phyloP scores from a whole-genome alignment of 2,113 vertebrate species.

The Ahaetulla prasina region DNA sequence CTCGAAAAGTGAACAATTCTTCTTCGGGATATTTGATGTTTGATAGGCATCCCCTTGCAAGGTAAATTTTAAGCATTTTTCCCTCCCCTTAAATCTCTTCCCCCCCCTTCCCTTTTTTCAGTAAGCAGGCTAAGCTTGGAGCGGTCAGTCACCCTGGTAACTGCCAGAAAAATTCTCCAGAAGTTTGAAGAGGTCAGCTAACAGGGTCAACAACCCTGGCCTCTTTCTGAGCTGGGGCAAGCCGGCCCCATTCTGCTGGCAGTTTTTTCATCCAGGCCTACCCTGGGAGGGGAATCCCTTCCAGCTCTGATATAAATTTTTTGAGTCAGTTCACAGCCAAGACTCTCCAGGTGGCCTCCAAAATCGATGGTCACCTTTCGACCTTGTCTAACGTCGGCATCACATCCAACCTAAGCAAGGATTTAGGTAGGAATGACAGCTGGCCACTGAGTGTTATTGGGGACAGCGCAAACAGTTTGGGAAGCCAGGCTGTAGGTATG shows the following conservation, averaged over 20 bases:
- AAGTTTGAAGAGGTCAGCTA: constrained; percentile 99
- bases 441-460: constrained; percentile 78
- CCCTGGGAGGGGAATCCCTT: constrained; percentile 81
- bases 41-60: constrained; percentile 55
- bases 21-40: constrained; percentile 24
- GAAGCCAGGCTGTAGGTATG: constrained; percentile 69
- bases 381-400: constrained; percentile 89
- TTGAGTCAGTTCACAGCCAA: constrained; percentile 95
- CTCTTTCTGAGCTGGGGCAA: constrained; percentile 74
- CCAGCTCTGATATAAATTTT: constrained; percentile 94
- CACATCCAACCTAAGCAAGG: constrained; percentile 80
- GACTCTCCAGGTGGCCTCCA: constrained; percentile 96
- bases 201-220: constrained; percentile 86
- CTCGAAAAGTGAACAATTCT: constrained; percentile 39
- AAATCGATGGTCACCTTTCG: constrained; percentile 96
- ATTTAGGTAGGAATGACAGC: constrained; percentile 91
- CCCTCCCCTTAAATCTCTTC: constrained; percentile 27
- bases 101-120: constrained; percentile 59
- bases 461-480: constrained; percentile 77
- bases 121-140: constrained; percentile 96
- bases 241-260: constrained; percentile 72
- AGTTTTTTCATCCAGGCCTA: constrained; percentile 69
- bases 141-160: constrained; percentile 96
- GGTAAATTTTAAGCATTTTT: constrained; percentile 68
- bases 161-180: constrained; percentile 99